Conservation (phyloP, 1,140 invertebrate genomes). For the Atta texana region DNA sequence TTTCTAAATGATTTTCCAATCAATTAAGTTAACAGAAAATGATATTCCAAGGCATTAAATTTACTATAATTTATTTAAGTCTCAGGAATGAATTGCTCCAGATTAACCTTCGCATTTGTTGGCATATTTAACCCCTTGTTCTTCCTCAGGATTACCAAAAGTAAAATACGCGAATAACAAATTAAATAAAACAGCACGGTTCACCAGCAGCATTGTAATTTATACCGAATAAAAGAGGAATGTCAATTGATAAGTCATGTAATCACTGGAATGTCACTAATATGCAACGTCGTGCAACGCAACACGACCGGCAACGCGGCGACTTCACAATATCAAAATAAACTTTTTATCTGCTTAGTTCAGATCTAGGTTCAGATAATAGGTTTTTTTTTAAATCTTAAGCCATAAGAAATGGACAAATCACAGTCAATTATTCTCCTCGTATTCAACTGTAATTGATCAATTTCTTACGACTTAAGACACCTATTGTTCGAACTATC, state of each 20-base stretch:
- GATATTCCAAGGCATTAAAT: neutral
- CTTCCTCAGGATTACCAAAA: conserved; percentile 86
- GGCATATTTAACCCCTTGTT: conserved; percentile 93
- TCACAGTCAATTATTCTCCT: no score
- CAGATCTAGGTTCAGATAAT: no score
- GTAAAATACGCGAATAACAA: conserved; percentile 69
- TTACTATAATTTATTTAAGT: neutral
- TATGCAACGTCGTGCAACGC: neutral
- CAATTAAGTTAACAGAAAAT: conserved; percentile 22
- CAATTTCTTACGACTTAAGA: no score
- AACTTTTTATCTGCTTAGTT: neutral
- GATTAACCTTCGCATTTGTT: conserved; percentile 91
- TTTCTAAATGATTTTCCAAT: conserved; percentile 18
- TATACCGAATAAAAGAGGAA: conserved; percentile 22
- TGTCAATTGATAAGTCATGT: neutral
- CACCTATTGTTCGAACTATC: no score
- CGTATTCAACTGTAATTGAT: no score
- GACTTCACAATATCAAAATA: neutral
- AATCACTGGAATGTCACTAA: conserved; percentile 33
- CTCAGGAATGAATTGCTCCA: neutral
- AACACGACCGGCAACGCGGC: neutral
- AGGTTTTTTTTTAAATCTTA: no score
- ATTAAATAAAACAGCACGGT: conserved; percentile 55
- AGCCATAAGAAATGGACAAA: no score
- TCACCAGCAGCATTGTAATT: conserved; percentile 51